Evolutionary conservation across 2,797 vertebrate genomes (phyloP).

Genomic region (Cuculus canorus): DNA sequence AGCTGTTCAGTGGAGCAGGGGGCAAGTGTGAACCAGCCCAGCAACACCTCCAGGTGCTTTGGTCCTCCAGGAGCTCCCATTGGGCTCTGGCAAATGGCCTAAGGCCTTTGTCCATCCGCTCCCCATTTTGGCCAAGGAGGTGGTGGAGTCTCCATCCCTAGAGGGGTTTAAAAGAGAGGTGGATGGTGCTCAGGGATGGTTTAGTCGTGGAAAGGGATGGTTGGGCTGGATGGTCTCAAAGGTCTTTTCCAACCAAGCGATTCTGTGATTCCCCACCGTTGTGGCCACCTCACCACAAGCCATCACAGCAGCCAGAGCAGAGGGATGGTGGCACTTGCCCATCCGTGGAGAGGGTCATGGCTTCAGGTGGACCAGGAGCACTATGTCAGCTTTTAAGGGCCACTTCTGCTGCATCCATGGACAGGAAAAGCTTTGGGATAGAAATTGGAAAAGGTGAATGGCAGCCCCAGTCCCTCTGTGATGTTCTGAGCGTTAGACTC

Average conservation of each 20-base stretch:
- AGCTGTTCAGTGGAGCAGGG: fast-evolving
- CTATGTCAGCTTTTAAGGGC: not conserved
- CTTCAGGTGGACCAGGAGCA: not conserved
- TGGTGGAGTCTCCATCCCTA: no score
- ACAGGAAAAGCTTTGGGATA: not conserved
- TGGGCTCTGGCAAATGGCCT: not conserved
- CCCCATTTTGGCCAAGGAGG: not conserved
- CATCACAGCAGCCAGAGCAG: fast-evolving
- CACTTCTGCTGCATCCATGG: not conserved
- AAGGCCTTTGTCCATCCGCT: not conserved
- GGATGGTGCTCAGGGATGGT: no score
- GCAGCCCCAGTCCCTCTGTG: fast-evolving
- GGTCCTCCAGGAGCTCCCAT: no score
- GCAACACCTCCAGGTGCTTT: not conserved
- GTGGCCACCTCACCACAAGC: fast-evolving
- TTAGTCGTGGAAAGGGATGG: no score
- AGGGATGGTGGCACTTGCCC: fast-evolving
- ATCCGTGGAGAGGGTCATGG: not conserved
- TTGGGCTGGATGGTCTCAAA: no score
- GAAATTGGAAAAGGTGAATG: not conserved
- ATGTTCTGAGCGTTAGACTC: not conserved
- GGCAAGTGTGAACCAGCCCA: no score
- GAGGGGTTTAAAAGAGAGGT: no score
- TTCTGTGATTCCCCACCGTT: fast-evolving
- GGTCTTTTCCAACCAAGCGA: no score